Percentiles rank a stretch among this genome's conserved stretches.
phyloP scores from a whole-genome alignment of 1,140 invertebrate genomes.

The Acromyrmex heyeri region DNA sequence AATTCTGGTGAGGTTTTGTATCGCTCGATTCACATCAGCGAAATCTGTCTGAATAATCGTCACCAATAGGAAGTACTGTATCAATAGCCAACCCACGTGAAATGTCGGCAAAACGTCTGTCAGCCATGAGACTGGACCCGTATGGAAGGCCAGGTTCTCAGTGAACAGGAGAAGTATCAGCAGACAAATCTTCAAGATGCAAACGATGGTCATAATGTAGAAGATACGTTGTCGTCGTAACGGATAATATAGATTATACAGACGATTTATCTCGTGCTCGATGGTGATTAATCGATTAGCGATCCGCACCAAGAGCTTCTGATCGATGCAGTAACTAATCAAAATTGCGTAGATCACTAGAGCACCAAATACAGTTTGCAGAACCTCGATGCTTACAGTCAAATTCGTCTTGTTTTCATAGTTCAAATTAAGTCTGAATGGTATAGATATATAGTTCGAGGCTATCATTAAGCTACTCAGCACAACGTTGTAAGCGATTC shows the following conservation, averaged over 20 bases:
- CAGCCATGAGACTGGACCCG: neutral
- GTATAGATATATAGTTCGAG: conserved; percentile 25
- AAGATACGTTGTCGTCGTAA: neutral
- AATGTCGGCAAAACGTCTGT: neutral
- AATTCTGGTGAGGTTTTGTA: neutral
- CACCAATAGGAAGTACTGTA: conserved; percentile 64
- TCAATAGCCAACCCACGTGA: conserved; percentile 21
- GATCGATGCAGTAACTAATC: conserved; percentile 20
- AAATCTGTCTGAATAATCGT: conserved; percentile 21
- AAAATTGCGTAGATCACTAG: conserved; percentile 17
- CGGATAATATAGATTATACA: neutral
- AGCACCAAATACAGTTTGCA: neutral
- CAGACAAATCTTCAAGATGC: neutral
- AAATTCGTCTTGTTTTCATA: conserved; percentile 29
- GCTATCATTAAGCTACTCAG: conserved; percentile 4
- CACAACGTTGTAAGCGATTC: conserved; percentile 57
- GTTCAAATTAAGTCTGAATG: neutral
- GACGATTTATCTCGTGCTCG: neutral
- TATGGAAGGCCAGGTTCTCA: neutral
- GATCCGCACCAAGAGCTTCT: conserved; percentile 29
- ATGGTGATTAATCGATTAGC: conserved; percentile 34
- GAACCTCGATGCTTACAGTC: conserved; percentile 28
- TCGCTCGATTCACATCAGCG: conserved; percentile 23
- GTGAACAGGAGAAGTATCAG: neutral
- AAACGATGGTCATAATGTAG: neutral